Conservation (phyloP, 2,888 invertebrate genomes). For the Dorcus hopei region DNA sequence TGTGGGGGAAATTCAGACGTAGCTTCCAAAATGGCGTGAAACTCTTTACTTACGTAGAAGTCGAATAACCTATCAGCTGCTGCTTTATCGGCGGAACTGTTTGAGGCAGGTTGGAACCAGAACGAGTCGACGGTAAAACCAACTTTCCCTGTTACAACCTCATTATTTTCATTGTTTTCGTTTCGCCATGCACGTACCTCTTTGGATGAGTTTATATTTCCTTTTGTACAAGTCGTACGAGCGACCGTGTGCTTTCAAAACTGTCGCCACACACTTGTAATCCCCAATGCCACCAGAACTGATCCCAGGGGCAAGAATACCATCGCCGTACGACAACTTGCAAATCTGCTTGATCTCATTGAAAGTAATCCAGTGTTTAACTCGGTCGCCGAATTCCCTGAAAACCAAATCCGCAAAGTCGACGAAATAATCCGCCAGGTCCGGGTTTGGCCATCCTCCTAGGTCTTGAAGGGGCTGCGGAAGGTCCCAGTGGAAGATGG, state of each 20-base stretch:
- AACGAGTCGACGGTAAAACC: slow-evolving; percentile 54
- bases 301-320: slow-evolving; percentile 40
- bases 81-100: slow-evolving; percentile 48
- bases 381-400: slow-evolving; percentile 50
- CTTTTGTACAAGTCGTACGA: slow-evolving; percentile 58
- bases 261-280: slow-evolving; percentile 62
- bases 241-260: slow-evolving; percentile 63
- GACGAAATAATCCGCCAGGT: slow-evolving; percentile 58
- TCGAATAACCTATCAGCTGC: slow-evolving; percentile 54
- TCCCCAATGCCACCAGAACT: slow-evolving; percentile 53
- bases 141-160: slow-evolving; percentile 55
- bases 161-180: slow-evolving; percentile 36
- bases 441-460: slow-evolving; percentile 64
- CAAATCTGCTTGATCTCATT: slow-evolving; percentile 31
- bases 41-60: slow-evolving; percentile 58
- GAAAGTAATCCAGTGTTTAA: slow-evolving; percentile 24
- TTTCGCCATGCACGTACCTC: slow-evolving; percentile 22
- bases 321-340: slow-evolving; percentile 34
- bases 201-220: slow-evolving; percentile 46
- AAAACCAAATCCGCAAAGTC: slow-evolving; percentile 57
- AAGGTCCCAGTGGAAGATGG: slow-evolving; percentile 66
- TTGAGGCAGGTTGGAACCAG: slow-evolving; percentile 53
- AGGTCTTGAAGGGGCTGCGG: slow-evolving; percentile 57
- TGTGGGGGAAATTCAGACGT: no score
- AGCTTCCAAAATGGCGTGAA: no score